phyloP scores from a whole-genome alignment of 2,797 vertebrate species.

The Parauchenoglanis ngamensis region DNA sequence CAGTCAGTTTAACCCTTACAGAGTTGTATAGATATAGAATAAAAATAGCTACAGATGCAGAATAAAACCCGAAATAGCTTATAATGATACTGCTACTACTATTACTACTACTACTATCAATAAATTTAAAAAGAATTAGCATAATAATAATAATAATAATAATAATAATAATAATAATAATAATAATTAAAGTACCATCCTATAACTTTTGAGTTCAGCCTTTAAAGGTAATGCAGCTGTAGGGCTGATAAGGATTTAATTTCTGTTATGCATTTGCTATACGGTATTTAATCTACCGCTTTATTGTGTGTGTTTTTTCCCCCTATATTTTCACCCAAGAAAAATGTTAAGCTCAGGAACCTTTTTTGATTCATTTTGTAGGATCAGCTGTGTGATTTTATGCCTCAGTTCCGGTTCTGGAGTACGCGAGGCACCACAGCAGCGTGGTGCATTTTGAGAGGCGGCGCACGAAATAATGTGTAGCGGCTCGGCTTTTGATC shows the following conservation, averaged over 20 bases:
- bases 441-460: slow-evolving; percentile 50
- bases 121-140: background rate
- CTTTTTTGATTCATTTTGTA: background rate
- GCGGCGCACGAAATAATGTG: slow-evolving; percentile 51
- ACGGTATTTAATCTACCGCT: background rate
- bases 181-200: slow-evolving; percentile 28
- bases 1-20: background rate
- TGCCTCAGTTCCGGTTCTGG: background rate
- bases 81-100: background rate
- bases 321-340: background rate
- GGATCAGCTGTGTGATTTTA: background rate
- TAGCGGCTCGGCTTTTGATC: slow-evolving; percentile 68
- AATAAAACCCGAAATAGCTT: background rate
- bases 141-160: background rate
- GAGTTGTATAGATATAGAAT: background rate
- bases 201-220: slow-evolving; percentile 21
- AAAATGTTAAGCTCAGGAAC: background rate
- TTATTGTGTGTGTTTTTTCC: background rate
- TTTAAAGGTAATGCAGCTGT: background rate
- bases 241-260: slow-evolving; percentile 5
- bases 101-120: background rate
- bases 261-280: background rate
- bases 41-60: background rate
- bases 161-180: background rate
- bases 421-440: background rate